Evolutionary conservation across 1,140 invertebrate genomes (phyloP).

Genomic region (Heliothis subflexa): DNA sequence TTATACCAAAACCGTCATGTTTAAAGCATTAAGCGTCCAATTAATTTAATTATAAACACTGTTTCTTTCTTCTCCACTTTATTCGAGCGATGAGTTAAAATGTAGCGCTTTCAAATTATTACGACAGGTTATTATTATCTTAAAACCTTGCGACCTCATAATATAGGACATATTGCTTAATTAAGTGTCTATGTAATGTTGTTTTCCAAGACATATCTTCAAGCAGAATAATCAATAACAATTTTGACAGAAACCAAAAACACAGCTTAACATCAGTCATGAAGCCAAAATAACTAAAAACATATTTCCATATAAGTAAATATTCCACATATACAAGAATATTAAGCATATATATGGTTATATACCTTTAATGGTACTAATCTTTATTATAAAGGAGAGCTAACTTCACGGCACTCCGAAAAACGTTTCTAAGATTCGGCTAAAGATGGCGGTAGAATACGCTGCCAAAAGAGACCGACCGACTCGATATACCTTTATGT

Average conservation of each 20-base stretch:
- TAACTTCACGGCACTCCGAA: slow-evolving; percentile 33
- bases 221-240: background rate
- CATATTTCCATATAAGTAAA: too few species aligned
- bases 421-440: slow-evolving; percentile 31
- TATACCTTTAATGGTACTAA: slow-evolving; percentile 35
- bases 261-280: background rate
- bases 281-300: background rate
- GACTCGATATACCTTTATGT: slow-evolving; percentile 5
- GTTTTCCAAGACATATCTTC: background rate
- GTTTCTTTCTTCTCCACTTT: background rate
- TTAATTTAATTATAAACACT: slow-evolving; percentile 35
- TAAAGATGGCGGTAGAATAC: slow-evolving; percentile 34
- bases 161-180: background rate
- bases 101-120: too few species aligned
- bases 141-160: background rate
- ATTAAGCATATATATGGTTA: background rate
- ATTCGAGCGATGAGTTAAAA: background rate
- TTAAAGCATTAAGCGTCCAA: background rate
- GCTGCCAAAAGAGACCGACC: slow-evolving; percentile 3
- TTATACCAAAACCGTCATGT: slow-evolving; percentile 5
- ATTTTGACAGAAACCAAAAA: slow-evolving; percentile 1
- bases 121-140: too few species aligned
- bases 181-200: slow-evolving; percentile 1
- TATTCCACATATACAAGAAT: too few species aligned
- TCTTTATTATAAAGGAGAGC: slow-evolving; percentile 21